Evolutionary conservation across 1,140 invertebrate genomes (phyloP).

Genomic region (Sipha flava): DNA sequence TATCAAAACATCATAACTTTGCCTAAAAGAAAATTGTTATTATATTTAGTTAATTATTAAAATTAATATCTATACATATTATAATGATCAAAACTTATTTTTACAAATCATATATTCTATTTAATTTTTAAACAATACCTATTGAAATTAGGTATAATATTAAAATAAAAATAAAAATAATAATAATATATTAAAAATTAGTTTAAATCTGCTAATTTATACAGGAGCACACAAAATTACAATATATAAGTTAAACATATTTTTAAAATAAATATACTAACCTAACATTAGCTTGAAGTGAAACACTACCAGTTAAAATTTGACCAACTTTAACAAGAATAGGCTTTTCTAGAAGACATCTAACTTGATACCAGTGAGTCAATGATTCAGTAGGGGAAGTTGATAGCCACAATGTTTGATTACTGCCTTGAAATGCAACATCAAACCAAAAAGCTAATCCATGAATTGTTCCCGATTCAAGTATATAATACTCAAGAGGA

Average conservation of each 20-base stretch:
- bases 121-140: too few species aligned
- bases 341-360: slow-evolving; percentile 88
- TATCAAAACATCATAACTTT: slow-evolving; percentile 99
- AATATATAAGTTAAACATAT: not conserved
- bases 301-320: slow-evolving; percentile 74
- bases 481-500: slow-evolving; percentile 84
- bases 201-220: too few species aligned
- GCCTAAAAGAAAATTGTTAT: slow-evolving; percentile 48
- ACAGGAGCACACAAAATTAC: too few species aligned
- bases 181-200: too few species aligned
- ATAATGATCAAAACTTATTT: too few species aligned
- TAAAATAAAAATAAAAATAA: too few species aligned
- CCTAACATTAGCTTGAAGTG: slow-evolving; percentile 87
- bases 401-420: slow-evolving; percentile 91
- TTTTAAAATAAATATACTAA: slow-evolving; percentile 40
- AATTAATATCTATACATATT: too few species aligned
- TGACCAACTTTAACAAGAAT: slow-evolving; percentile 93
- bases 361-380: slow-evolving; percentile 99
- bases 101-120: too few species aligned
- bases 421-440: slow-evolving; percentile 91
- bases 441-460: slow-evolving; percentile 99
- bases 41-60: too few species aligned
- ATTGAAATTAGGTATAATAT: too few species aligned
- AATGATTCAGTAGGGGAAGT: slow-evolving; percentile 96
- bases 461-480: slow-evolving; percentile 90